A percentile compares a stretch with the other conserved stretches of the same genome.
Conservation (phyloP, 2,797 vertebrate species). For the Ara ararauna region DNA sequence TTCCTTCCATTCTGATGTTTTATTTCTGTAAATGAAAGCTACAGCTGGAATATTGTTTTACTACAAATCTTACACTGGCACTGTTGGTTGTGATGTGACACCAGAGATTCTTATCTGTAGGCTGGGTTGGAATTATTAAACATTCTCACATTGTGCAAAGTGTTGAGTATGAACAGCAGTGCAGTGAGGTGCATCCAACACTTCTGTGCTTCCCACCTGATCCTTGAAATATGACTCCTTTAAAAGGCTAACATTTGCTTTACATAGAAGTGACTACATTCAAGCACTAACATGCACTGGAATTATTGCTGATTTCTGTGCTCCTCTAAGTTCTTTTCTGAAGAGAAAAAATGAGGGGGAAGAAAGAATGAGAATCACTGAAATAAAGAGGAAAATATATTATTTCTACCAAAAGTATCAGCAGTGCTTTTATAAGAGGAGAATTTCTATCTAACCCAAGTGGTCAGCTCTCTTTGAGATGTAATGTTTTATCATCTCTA, state of each 20-base stretch:
- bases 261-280: slow-evolving; percentile 71
- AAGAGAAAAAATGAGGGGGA: neutral
- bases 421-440: slow-evolving; percentile 22
- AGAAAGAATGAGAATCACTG: neutral
- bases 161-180: slow-evolving; percentile 83
- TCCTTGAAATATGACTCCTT: slow-evolving; percentile 79
- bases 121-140: slow-evolving; percentile 83
- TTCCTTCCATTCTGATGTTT: slow-evolving; percentile 74
- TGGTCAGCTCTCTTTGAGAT: slow-evolving; percentile 11
- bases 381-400: neutral
- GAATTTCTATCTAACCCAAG: slow-evolving; percentile 28
- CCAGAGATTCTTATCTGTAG: slow-evolving; percentile 84
- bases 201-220: slow-evolving; percentile 83
- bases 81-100: slow-evolving; percentile 81
- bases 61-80: slow-evolving; percentile 81
- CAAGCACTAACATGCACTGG: slow-evolving; percentile 70
- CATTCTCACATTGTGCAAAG: slow-evolving; percentile 84
- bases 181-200: slow-evolving; percentile 81
- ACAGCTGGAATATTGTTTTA: slow-evolving; percentile 85
- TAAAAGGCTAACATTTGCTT: slow-evolving; percentile 81
- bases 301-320: slow-evolving; percentile 67
- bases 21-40: slow-evolving; percentile 82
- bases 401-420: slow-evolving; percentile 54
- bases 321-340: slow-evolving; percentile 37
- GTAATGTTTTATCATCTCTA: slow-evolving; percentile 39